Conservation (phyloP, 2,888 invertebrate species). For the Tribolium freemani region DNA sequence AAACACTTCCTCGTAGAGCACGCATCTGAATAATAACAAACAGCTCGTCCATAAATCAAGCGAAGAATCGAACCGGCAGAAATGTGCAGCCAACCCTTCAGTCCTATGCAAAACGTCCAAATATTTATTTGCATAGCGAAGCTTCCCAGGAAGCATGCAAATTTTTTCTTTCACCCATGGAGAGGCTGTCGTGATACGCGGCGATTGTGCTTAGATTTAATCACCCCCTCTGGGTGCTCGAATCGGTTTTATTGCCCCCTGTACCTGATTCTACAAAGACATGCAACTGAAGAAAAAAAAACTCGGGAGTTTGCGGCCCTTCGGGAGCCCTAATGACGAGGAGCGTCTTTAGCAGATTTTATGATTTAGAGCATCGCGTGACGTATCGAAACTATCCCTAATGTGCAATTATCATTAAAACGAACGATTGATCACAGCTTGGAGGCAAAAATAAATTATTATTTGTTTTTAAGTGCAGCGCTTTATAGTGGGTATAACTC, state of each 20-base stretch:
- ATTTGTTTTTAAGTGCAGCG: slow-evolving; percentile 27
- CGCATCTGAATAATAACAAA: slow-evolving; percentile 47
- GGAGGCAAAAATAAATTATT: slow-evolving; percentile 30
- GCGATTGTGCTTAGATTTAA: slow-evolving; percentile 42
- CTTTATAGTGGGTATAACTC: slow-evolving; percentile 4
- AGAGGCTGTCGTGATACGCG: slow-evolving; percentile 24
- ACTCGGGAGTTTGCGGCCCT: not conserved
- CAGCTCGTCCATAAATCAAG: slow-evolving; percentile 42
- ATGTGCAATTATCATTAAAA: slow-evolving; percentile 48
- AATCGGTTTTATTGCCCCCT: slow-evolving; percentile 38
- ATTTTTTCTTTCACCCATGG: slow-evolving; percentile 13
- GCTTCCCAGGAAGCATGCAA: slow-evolving; percentile 16
- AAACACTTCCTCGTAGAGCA: slow-evolving; percentile 58
- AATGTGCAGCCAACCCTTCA: slow-evolving; percentile 42
- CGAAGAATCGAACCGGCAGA: slow-evolving; percentile 27
- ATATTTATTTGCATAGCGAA: slow-evolving; percentile 31
- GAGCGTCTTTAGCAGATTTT: not conserved
- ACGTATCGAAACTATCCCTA: slow-evolving; percentile 40
- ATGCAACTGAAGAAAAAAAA: slow-evolving; percentile 33
- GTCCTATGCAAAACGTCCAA: slow-evolving; percentile 36
- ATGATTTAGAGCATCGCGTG: slow-evolving; percentile 43
- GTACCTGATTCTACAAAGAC: slow-evolving; percentile 40
- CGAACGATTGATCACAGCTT: slow-evolving; percentile 42
- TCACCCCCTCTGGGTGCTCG: slow-evolving; percentile 41
- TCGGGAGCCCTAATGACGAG: slow-evolving; percentile 2